Percentiles rank a stretch among this genome's conserved stretches.
phyloP scores from a whole-genome alignment of 1,140 invertebrate genomes.

The Antheraea mylitta region DNA sequence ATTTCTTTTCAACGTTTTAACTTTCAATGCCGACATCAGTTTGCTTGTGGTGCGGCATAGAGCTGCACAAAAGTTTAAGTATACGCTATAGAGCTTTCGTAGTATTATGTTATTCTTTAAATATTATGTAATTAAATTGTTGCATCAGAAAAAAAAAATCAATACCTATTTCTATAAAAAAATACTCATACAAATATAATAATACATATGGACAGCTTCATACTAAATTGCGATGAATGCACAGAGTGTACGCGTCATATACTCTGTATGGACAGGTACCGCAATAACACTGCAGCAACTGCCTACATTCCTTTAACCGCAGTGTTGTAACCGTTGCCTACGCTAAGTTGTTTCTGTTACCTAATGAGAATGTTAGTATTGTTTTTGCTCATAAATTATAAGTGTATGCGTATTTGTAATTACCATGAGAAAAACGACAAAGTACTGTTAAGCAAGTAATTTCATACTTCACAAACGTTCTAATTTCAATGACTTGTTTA shows the following conservation, averaged over 20 bases:
- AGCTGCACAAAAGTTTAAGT: constrained; percentile 5
- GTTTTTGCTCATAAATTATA: constrained; percentile 13
- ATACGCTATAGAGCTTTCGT: background rate
- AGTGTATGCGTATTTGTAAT: background rate
- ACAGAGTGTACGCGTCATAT: constrained; percentile 6
- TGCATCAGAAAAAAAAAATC: too few species aligned
- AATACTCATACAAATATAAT: background rate
- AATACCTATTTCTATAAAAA: too few species aligned
- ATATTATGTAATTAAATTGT: background rate
- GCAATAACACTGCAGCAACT: constrained; percentile 55
- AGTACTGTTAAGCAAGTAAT: background rate
- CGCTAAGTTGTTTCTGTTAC: constrained; percentile 56
- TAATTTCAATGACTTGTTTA: constrained; percentile 8
- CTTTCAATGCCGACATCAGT: constrained; percentile 70
- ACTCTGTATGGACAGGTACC: constrained; percentile 26
- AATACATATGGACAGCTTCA: background rate
- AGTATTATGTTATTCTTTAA: background rate
- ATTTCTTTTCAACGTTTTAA: constrained; percentile 76
- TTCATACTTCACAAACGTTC: constrained; percentile 3
- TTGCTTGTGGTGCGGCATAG: constrained; percentile 31
- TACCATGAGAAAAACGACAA: background rate
- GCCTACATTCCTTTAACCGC: constrained; percentile 56
- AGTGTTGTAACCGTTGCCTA: constrained; percentile 68
- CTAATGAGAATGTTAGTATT: constrained; percentile 54
- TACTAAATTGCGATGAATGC: constrained; percentile 3